Evolutionary conservation across 2,113 vertebrate species (phyloP).

Genomic region (Phalacrocorax carbo): DNA sequence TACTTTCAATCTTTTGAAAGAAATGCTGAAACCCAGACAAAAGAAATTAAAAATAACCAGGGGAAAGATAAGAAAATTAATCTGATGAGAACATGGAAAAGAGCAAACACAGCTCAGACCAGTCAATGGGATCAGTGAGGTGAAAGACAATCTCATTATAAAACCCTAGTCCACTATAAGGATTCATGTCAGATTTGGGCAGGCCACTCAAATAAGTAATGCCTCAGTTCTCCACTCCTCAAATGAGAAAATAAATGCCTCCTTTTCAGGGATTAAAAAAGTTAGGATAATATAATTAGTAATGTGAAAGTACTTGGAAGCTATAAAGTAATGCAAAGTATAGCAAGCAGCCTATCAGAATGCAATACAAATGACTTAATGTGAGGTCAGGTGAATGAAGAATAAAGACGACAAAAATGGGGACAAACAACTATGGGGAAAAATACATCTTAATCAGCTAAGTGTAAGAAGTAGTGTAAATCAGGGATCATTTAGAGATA

Average conservation of each 20-base stretch:
- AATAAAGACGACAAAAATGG: not conserved
- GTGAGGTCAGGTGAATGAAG: not conserved
- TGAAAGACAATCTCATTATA: conserved; percentile 24
- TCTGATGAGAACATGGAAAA: not conserved
- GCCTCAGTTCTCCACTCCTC: not conserved
- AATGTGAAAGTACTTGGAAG: not conserved
- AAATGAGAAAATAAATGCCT: conserved; percentile 17
- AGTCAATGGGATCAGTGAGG: not conserved
- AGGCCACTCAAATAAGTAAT: not conserved
- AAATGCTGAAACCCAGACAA: not conserved
- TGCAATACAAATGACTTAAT: not conserved
- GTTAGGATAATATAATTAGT: not conserved
- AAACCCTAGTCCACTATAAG: not conserved
- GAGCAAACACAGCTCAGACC: not conserved
- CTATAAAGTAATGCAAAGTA: not conserved
- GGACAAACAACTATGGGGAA: not conserved
- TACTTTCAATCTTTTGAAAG: not conserved
- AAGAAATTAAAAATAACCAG: not conserved
- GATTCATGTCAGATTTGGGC: conserved; percentile 13
- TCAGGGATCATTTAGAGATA: not conserved
- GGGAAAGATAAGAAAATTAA: not conserved
- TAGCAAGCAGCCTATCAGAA: not conserved
- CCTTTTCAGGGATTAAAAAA: not conserved
- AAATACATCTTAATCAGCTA: not conserved
- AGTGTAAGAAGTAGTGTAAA: not conserved